phyloP scores from a whole-genome alignment of 2,888 invertebrate species.

The Digitonthophagus gazella region DNA sequence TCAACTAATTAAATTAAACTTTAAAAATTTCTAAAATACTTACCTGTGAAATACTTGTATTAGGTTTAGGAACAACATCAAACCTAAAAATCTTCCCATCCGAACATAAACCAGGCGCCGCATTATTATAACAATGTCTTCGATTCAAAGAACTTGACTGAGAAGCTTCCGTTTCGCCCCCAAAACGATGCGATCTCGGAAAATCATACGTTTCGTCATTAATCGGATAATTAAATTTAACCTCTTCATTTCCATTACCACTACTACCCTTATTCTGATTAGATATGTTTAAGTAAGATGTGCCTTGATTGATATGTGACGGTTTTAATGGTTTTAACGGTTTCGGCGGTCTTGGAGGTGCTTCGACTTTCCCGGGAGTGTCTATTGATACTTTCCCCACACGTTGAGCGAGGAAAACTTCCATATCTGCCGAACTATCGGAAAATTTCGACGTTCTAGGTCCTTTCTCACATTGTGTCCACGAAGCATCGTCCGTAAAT shows the following conservation, averaged over 20 bases:
- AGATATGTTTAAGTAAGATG: conserved; percentile 53
- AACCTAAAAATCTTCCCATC: conserved; percentile 60
- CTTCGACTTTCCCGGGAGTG: conserved; percentile 53
- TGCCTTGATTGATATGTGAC: conserved; percentile 54
- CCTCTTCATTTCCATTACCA: background rate
- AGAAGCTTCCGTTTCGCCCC: conserved; percentile 32
- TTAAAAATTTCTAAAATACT: too few relatives aligned
- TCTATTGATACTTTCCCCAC: conserved; percentile 9
- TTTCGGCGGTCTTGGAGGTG: conserved; percentile 70
- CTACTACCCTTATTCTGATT: conserved; percentile 6
- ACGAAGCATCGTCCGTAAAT: conserved; percentile 69
- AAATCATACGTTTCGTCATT: conserved; percentile 67
- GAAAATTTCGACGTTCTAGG: conserved; percentile 50
- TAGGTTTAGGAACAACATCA: conserved; percentile 53
- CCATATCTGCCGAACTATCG: conserved; percentile 59
- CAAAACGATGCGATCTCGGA: conserved; percentile 64
- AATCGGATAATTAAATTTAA: conserved; percentile 24
- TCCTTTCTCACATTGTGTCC: conserved; percentile 45
- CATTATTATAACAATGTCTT: conserved; percentile 62
- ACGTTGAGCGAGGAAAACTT: conserved; percentile 41
- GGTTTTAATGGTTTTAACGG: conserved; percentile 79
- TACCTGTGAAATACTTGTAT: conserved; percentile 42
- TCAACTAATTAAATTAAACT: too few relatives aligned
- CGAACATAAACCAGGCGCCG: conserved; percentile 54
- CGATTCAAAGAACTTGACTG: conserved; percentile 40